Base-by-base conservation (phyloP, 2,888 invertebrate genomes). In the Exephanes ischioxanthus region DNA sequence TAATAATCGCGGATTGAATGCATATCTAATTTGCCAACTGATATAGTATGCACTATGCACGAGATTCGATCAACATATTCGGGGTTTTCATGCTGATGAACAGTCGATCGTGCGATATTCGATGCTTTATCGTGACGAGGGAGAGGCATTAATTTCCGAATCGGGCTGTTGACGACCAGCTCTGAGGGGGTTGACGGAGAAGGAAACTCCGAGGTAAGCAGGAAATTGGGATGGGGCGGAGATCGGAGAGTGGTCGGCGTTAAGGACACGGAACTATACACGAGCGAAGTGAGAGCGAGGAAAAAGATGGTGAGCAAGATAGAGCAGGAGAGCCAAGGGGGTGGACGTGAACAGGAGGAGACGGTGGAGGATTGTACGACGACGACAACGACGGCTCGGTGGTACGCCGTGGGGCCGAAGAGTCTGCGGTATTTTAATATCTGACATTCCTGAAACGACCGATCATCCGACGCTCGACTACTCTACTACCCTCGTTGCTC, bases 381-480 rank as follows among this genome's bases (percentile, higher is more conserved):
- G 80, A 55, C 53, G 61, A 78, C 22, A 67, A 26, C 41, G 84
- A 86, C 72, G 85, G 48, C 79, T 82, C 77, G 84, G 85, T 87
- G 86, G 89, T 89, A 88, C 89, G 89, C 78, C 72, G 63, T 83
- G 63, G 86, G 87, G 88, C 89, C 90, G 80, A 89, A 90, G 92
- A 91, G 92, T 90, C 92, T 92, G 90, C 90, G 93, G 93, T 93
- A 93, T 93, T 93, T 93, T 93, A 93, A 93, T 93, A 93, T 93
- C 93, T 91, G 90, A 89, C 93, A 93, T 93, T 93, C 93, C 92
- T 91, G 89, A 89, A 93, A 92, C 91, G 92, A 90, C 90, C 91
- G 91, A 92, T 92, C 91, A 91, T 92, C 90, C 88, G 88, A 89
- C 89, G 83, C 48, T 88, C 85, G 72, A 87, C 88, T 85, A 71